A percentile compares a stretch with the other conserved stretches of the same genome.
phyloP scores from a whole-genome alignment of 2,113 vertebrate species.

The Prunella himalayana region DNA sequence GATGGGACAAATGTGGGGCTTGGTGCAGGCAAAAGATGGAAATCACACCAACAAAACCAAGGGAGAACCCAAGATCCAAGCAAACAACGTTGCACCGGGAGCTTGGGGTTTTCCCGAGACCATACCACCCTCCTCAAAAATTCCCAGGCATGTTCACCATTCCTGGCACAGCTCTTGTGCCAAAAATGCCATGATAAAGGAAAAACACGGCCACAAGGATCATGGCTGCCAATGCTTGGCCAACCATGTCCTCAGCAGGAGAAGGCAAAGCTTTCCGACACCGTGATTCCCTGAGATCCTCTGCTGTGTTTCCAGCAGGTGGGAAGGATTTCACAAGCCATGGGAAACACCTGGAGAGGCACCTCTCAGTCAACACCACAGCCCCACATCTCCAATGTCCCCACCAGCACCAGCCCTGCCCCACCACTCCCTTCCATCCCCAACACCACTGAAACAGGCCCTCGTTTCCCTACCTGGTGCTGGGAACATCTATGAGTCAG shows the following conservation, averaged over 20 bases:
- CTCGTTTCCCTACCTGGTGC: constrained; percentile 52
- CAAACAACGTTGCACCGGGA: fast-evolving
- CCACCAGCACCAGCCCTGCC: background rate
- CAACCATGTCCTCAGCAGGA: fast-evolving
- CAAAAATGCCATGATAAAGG: background rate
- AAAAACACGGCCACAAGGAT: fast-evolving
- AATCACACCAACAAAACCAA: background rate
- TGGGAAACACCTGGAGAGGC: background rate
- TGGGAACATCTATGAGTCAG: background rate
- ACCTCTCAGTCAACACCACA: background rate
- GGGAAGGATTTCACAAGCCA: background rate
- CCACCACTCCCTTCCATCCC: background rate
- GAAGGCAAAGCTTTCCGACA: background rate
- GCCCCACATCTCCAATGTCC: background rate
- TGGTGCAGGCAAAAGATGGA: fast-evolving
- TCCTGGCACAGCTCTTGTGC: background rate
- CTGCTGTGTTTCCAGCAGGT: background rate
- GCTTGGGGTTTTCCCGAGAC: fast-evolving
- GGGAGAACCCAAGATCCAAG: background rate
- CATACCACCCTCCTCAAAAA: background rate
- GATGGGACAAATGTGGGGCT: background rate
- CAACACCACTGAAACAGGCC: background rate
- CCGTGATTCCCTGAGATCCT: background rate
- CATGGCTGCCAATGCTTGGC: background rate
- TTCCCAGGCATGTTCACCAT: fast-evolving